Base-by-base conservation (phyloP, 2,888 invertebrate genomes). In the Torymus texanus region DNA sequence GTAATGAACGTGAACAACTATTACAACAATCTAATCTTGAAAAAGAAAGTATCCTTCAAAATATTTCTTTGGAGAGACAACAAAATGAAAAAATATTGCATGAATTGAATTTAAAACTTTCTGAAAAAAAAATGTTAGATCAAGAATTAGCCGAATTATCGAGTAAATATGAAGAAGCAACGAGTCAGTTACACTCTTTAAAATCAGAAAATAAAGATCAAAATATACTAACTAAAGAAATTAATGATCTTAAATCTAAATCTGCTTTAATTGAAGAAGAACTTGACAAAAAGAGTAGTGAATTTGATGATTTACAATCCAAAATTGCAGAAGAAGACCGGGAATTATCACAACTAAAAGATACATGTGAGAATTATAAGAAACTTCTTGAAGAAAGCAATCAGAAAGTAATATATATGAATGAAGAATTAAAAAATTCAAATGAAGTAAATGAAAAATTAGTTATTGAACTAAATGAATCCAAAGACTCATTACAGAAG, bases 231-330 rank as follows among this genome's bases (percentile, higher is more conserved):
- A 53, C 61, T 12, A n/a, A 75, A 61, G 73, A 80, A 51, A 61
- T 77, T 29, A 0, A 75, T 70, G 18, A 4, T 73, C n/a, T 74
- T 3, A 55, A 78, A 67, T 68, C 61, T 82, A 13, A 85, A 70
- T 41, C 85, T 13, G 70, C 68, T 24, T 55, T 63, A 53, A 61
- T 62, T 5, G 83, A 84, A 74, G 65, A 79, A 74, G 81, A 85
- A 82, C 29, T 85, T 21, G 74, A 74, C 11, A 75, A 81, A 18
- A 85, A 86, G 76, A 88, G 86, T 76, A 83, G 85, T 53, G 79
- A 85, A 76, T 80, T 88, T 12, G 85, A 88, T 51, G 82, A 85
- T 55, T 65, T 78, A 18, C 56, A 67, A 63, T 13, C 11, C 11
- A 65, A 75, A 58, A 50, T 0, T 62, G 11, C 12, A 1, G 72